These are phyloP conservation scores for Tachycineta bicolor DNA, from an alignment of 2,113 vertebrate genomes.

Conservation along the genomic window DNA sequence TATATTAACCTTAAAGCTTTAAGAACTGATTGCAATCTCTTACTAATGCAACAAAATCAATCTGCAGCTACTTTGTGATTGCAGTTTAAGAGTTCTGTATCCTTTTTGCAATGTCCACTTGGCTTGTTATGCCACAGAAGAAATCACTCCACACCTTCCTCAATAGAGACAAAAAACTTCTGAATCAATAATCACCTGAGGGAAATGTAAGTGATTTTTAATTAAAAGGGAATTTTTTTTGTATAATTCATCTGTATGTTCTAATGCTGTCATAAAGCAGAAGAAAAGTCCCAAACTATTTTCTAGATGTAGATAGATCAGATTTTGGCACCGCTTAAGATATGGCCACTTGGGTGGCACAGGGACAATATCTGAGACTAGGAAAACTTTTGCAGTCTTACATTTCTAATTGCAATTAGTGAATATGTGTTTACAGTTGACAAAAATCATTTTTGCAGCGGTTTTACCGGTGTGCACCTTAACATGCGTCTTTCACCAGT, in stretches of 20 bases:
- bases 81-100: neutral
- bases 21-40: neutral
- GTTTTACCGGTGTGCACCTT: neutral
- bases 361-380: neutral
- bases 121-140: neutral
- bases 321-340: neutral
- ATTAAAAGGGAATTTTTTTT: neutral
- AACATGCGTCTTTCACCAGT: neutral
- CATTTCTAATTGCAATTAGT: neutral
- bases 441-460: neutral
- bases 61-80: neutral
- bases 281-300: neutral
- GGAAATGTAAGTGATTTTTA: neutral
- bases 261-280: neutral
- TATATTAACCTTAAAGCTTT: neutral
- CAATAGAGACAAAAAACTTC: neutral
- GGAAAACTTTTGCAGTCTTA: neutral
- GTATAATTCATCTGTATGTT: neutral
- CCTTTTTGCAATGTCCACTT: neutral
- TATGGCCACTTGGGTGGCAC: neutral
- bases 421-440: neutral
- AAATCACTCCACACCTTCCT: neutral
- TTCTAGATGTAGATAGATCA: neutral
- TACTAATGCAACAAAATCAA: neutral
- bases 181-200: neutral